Conservation (phyloP, 2,797 vertebrate genomes). For the Bradypus variegatus region DNA sequence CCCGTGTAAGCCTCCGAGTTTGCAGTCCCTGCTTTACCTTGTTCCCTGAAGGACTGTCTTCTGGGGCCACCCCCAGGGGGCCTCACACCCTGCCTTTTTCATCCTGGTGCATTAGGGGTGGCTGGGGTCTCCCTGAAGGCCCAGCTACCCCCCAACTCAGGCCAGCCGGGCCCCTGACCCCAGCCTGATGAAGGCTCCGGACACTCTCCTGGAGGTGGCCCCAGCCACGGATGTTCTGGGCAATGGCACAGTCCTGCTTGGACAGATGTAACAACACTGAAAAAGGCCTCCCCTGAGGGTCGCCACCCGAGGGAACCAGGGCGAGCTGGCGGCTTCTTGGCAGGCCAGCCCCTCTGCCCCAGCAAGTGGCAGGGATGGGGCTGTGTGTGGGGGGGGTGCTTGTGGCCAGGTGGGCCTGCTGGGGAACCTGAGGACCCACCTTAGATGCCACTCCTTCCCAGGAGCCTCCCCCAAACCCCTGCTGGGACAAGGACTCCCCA, state of each 20-base stretch:
- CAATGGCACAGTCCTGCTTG: not conserved
- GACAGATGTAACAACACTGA: not conserved
- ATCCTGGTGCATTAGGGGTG: not conserved
- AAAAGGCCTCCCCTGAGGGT: not conserved
- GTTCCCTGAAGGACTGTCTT: not conserved
- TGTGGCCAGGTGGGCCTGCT: not conserved
- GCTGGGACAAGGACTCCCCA: too few species aligned
- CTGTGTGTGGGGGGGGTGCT: rapidly evolving
- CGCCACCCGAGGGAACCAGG: not conserved
- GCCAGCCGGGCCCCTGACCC: too few species aligned
- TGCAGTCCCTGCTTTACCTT: not conserved
- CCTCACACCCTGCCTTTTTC: not conserved
- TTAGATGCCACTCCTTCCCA: not conserved
- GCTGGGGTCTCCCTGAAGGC: not conserved
- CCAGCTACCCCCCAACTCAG: not conserved
- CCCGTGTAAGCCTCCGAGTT: not conserved
- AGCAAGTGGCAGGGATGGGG: not conserved
- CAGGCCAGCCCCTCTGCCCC: not conserved
- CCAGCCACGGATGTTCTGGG: rapidly evolving
- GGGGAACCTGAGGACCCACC: not conserved
- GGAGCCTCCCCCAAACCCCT: not conserved
- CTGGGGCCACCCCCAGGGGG: not conserved
- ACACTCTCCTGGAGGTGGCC: not conserved
- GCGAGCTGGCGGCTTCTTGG: not conserved
- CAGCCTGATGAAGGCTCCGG: not conserved